Percentiles rank a stretch among this genome's conserved stretches.
Evolutionary conservation across 2,797 vertebrate species (phyloP).

Genomic region (Coilia nasus): DNA sequence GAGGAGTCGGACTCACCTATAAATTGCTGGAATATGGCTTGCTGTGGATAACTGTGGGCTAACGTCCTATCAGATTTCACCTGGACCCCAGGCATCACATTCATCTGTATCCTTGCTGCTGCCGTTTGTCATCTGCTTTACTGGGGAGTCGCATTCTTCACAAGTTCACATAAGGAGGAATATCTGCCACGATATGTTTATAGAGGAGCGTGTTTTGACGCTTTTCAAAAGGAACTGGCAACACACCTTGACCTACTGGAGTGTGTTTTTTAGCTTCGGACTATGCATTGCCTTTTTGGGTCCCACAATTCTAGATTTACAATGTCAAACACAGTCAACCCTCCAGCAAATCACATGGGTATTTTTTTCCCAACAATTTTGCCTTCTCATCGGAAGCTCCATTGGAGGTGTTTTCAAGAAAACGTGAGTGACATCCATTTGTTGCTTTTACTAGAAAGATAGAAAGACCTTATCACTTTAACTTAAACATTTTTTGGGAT

Average conservation of each 20-base stretch:
- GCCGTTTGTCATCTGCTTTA: not conserved
- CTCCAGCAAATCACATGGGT: conserved; percentile 96
- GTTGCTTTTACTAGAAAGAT: no score
- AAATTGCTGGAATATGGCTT: conserved; percentile 42
- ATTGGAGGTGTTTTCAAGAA: conserved; percentile 88
- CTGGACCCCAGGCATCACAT: not conserved
- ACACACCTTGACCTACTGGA: conserved; percentile 96
- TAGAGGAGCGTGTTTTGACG: conserved; percentile 83
- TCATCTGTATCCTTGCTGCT: not conserved
- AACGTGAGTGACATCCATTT: conserved; percentile 80
- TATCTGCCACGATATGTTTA: conserved; percentile 74
- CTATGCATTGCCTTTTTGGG: conserved; percentile 96
- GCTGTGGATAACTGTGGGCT: not conserved
- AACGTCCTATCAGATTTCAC: not conserved
- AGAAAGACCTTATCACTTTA: no score
- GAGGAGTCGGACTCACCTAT: conserved; percentile 21
- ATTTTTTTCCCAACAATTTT: conserved; percentile 96
- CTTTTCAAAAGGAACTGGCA: conserved; percentile 89
- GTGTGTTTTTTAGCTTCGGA: conserved; percentile 97
- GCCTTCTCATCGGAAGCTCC: conserved; percentile 90
- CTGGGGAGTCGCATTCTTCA: not conserved
- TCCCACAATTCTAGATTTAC: conserved; percentile 93
- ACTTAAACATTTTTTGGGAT: no score
- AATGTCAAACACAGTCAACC: conserved; percentile 92
- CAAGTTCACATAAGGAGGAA: not conserved